A percentile compares a stretch with the other conserved stretches of the same genome.
These are phyloP conservation scores for Clytia hemisphaerica DNA, from an alignment of 30 jellyfish, hydroid and myxozoan species.

Conservation along the genomic window DNA sequence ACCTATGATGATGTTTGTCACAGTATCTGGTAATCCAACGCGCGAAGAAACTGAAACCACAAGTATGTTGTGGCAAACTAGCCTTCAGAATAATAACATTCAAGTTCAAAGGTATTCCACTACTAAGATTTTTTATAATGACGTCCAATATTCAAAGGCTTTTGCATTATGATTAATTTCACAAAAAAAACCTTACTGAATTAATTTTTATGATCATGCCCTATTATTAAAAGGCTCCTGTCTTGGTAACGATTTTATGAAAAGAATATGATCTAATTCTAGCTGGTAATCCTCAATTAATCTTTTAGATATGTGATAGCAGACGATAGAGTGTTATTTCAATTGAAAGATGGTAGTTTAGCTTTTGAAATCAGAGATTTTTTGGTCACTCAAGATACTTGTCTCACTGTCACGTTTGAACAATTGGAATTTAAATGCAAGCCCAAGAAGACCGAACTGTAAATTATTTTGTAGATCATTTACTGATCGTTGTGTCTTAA, in stretches of 20 bases:
- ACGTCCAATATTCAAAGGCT: not conserved
- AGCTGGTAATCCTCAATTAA: too few species aligned
- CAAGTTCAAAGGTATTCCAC: slow-evolving; percentile 57
- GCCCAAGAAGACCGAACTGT: not conserved
- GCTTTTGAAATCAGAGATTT: slow-evolving; percentile 74
- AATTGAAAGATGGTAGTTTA: slow-evolving; percentile 73
- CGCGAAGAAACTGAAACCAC: slow-evolving; percentile 53
- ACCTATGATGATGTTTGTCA: slow-evolving; percentile 81
- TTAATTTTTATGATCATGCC: too few species aligned
- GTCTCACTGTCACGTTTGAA: slow-evolving; percentile 66
- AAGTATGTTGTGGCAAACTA: slow-evolving; percentile 74
- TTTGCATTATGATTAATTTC: too few species aligned
- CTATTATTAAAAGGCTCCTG: too few species aligned
- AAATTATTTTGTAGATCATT: not conserved
- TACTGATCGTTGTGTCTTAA: not conserved
- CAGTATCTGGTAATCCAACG: slow-evolving; percentile 86
- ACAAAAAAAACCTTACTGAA: too few species aligned
- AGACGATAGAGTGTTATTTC: slow-evolving; percentile 57
- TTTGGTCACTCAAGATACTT: slow-evolving; percentile 42
- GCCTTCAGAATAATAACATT: slow-evolving; percentile 71
- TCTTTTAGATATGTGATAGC: slow-evolving; percentile 60
- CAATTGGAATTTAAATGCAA: slow-evolving; percentile 62
- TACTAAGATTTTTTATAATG: not conserved
- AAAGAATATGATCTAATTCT: too few species aligned
- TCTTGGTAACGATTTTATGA: too few species aligned